Conservation (phyloP, 2,113 vertebrate species). For the Lipophrys pholis region DNA sequence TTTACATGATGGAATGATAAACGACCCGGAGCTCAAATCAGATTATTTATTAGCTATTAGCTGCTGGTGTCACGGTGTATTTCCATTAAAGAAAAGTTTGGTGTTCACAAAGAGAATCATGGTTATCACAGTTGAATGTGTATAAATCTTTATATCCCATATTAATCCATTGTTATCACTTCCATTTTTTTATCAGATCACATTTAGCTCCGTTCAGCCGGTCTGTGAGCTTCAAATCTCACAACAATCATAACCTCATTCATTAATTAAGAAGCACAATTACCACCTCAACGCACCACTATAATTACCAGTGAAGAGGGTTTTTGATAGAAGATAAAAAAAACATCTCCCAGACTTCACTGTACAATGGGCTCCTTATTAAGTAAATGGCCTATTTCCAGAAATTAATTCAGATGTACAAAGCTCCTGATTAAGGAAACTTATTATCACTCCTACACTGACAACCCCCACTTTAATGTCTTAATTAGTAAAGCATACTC, state of each 20-base stretch:
- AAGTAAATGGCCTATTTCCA: slow-evolving; percentile 34
- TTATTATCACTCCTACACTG: slow-evolving; percentile 44
- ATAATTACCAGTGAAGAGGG: not conserved
- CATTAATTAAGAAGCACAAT: not conserved
- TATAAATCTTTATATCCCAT: not conserved
- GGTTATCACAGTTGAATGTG: too few species aligned
- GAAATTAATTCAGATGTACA: slow-evolving; percentile 49
- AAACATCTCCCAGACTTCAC: slow-evolving; percentile 7
- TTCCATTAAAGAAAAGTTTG: too few species aligned
- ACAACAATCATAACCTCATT: not conserved
- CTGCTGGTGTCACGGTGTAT: too few species aligned
- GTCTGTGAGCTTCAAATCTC: not conserved
- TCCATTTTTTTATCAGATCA: not conserved
- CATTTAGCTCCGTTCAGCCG: not conserved
- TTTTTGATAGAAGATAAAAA: slow-evolving; percentile 29
- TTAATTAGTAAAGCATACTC: slow-evolving; percentile 56
- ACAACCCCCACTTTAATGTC: slow-evolving; percentile 33
- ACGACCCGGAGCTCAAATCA: too few species aligned
- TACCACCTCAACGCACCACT: not conserved
- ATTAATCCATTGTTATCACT: not conserved
- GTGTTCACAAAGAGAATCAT: too few species aligned
- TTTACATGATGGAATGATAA: too few species aligned
- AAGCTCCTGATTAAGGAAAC: slow-evolving; percentile 55
- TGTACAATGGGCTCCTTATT: slow-evolving; percentile 20
- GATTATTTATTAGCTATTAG: too few species aligned